Conservation (phyloP, 2,797 vertebrate genomes). For the Arctocebus calabarensis region DNA sequence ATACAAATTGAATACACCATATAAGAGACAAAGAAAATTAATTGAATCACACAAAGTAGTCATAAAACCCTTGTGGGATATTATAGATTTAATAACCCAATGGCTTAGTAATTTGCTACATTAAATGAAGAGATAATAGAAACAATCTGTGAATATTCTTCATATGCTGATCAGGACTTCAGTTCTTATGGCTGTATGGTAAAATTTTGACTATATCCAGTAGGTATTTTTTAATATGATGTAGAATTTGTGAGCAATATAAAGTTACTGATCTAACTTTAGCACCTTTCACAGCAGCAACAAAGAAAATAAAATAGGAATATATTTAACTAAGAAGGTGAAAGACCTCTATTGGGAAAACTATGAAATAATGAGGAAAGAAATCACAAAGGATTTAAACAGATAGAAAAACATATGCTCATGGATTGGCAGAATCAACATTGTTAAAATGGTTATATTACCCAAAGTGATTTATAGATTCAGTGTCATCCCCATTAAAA, state of each 20-base stretch:
- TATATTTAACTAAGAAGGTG: no score
- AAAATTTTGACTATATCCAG: neutral
- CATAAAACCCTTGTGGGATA: neutral
- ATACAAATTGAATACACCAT: neutral
- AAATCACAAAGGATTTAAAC: no score
- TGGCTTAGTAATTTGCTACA: slow-evolving; percentile 1
- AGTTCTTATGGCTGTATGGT: neutral
- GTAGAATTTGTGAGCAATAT: slow-evolving; percentile 27
- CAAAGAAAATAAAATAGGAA: no score
- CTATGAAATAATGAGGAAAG: no score
- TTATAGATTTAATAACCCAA: neutral
- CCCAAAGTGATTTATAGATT: no score
- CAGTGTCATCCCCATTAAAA: no score
- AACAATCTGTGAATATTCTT: slow-evolving; percentile 46
- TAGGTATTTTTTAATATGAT: neutral
- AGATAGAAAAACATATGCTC: no score
- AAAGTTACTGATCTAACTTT: slow-evolving; percentile 1
- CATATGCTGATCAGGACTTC: neutral
- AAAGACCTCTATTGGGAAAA: no score
- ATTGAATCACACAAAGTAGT: neutral
- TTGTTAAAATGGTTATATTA: no score
- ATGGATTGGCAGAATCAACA: no score
- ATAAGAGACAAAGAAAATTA: neutral
- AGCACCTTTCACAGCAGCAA: neutral
- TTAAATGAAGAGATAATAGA: slow-evolving; percentile 57